Conservation (phyloP, 2,113 vertebrate genomes). For the Calyptommatus sinebrachiatus region DNA sequence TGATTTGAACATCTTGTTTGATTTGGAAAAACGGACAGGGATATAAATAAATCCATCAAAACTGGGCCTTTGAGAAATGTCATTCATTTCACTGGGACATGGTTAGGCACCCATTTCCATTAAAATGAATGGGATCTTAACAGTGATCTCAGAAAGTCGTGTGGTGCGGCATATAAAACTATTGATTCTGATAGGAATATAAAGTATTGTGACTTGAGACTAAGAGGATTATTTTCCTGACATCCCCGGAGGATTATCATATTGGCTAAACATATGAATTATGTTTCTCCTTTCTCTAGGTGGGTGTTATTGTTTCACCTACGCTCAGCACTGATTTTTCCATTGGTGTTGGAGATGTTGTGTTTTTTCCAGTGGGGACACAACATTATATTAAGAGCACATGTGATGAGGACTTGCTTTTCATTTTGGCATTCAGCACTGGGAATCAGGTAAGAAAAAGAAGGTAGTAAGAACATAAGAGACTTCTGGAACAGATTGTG, state of each 20-base stretch:
- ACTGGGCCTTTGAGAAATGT: neutral
- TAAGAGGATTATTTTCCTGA: rapidly evolving
- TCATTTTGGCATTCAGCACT: slow-evolving; percentile 69
- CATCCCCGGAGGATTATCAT: neutral
- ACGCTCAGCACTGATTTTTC: slow-evolving; percentile 50
- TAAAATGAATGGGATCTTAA: neutral
- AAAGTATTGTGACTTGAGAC: rapidly evolving
- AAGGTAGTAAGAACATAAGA: too few species aligned
- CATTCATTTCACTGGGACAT: too few species aligned
- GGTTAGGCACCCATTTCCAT: neutral
- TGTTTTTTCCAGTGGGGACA: slow-evolving; percentile 69
- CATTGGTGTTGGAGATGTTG: slow-evolving; percentile 64
- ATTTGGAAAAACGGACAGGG: neutral
- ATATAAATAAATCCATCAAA: neutral
- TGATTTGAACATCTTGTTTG: neutral
- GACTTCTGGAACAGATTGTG: too few species aligned
- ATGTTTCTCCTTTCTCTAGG: slow-evolving; percentile 5
- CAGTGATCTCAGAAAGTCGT: neutral
- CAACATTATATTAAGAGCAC: slow-evolving; percentile 71
- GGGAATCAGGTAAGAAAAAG: slow-evolving; percentile 61
- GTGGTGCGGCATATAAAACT: neutral
- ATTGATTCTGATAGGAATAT: neutral
- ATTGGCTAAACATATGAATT: neutral
- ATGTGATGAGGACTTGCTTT: slow-evolving; percentile 64
- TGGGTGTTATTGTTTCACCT: slow-evolving; percentile 30